Evolutionary conservation across 2,888 invertebrate species (phyloP), one percentile per base, ranked within the genome.

Genomic region (Phlogophora meticulosa): DNA sequence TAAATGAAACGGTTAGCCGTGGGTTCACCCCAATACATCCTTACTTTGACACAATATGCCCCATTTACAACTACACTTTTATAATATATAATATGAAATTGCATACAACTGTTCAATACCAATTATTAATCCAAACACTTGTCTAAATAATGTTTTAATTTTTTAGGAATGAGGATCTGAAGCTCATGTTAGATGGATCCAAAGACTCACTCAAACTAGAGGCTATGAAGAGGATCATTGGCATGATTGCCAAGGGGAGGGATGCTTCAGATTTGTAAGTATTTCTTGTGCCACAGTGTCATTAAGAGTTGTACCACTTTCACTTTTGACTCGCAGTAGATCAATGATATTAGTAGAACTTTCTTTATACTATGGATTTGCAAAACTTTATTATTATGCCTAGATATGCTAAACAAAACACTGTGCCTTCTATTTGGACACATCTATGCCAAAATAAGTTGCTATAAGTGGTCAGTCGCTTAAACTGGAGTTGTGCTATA

Each of bases 151-250:
- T 11, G 7, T 20, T 32, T 46, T 3, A 60, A 63, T 76, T 48
- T 92, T 95, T 42, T 85, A 98, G 98, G 85, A 98, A 99, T 95
- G 99, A 99, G 89, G 99, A 99, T 90, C 93, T 99, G 57, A 99
- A 99, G 91, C 97, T 98, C 88, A 99, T 99, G 99, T 92, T 99
- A 84, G 99, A 99, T 92, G 98, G 99, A 74, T 99, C 98, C 87
- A 99, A 99, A 92, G 99, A 99, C 93, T 98, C 98, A 46, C 96
- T 99, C 51, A 99, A 99, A 90, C 93, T 99, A 83, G 99, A 99
- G 91, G 99, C 99, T 4, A 99, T 99, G 99, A 99, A 99, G 91
- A 96, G 99, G 84, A 99, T 99, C 60, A 99, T 99, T 89, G 99
- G 99, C 96, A 99, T 99, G 99, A 97, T 99, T 79, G 99, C 99